Conservation (phyloP, 2,113 vertebrate species). For the Scophthalmus maximus region DNA sequence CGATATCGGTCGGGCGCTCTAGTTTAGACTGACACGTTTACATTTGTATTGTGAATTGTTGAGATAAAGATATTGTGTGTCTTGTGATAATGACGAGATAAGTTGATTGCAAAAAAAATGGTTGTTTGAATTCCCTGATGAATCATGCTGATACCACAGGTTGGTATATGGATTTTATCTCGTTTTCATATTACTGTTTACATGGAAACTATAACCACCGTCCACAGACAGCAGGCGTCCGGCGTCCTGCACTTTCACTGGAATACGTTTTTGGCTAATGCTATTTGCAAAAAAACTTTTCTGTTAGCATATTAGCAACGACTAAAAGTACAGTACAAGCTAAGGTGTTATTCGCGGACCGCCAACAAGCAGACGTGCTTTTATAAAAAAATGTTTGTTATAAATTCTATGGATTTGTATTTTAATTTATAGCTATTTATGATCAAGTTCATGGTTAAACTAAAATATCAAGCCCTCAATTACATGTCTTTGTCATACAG, state of each 20-base stretch:
- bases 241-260: neutral
- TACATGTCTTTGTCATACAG: too few relatives aligned
- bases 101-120: constrained; percentile 12
- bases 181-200: constrained; percentile 20
- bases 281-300: neutral
- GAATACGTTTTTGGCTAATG: neutral
- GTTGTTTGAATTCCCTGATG: constrained; percentile 1
- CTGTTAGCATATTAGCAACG: constrained; percentile 26
- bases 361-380: neutral
- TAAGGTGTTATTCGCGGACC: neutral
- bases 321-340: constrained; percentile 6
- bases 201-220: neutral
- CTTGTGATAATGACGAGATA: neutral
- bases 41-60: neutral
- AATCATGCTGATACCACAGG: constrained; percentile 14
- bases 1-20: too few relatives aligned
- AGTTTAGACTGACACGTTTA: neutral
- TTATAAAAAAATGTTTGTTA: too few relatives aligned
- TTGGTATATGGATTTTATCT: constrained; percentile 24
- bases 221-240: neutral
- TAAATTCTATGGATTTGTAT: too few relatives aligned
- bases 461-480: too few relatives aligned
- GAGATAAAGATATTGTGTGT: neutral
- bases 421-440: too few relatives aligned
- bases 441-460: too few relatives aligned